A percentile compares a stretch with the other conserved stretches of the same genome.
Conservation (phyloP, 2,888 invertebrate species). For the Poecilobothrus nobilitatus region DNA sequence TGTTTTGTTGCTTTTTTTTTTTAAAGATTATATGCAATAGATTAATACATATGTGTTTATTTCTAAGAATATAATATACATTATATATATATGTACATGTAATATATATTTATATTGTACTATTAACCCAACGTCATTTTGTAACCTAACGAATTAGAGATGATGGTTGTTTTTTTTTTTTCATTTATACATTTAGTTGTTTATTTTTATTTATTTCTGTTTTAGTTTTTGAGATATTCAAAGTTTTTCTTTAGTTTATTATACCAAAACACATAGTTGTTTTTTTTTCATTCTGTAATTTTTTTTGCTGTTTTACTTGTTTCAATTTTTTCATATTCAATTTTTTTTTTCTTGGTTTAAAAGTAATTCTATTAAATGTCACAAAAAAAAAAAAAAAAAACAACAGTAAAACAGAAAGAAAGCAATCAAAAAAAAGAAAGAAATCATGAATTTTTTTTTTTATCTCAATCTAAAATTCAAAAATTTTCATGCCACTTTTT, state of each 20-base stretch:
- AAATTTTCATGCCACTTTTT: constrained; percentile 6
- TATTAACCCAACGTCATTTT: not conserved
- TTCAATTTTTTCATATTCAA: not conserved
- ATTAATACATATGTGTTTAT: too few relatives aligned
- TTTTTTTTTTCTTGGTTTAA: not conserved
- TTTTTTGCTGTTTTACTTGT: too few relatives aligned
- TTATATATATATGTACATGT: too few relatives aligned
- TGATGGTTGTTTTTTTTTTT: not conserved
- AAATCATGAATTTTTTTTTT: constrained; percentile 1
- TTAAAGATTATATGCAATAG: too few relatives aligned
- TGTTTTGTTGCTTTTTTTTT: too few relatives aligned
- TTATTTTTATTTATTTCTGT: not conserved
- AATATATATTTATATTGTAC: not conserved
- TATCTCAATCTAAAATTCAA: constrained; percentile 6
- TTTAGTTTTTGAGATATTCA: not conserved
- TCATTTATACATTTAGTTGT: not conserved
- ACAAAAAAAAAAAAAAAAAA: not conserved
- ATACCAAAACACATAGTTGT: not conserved
- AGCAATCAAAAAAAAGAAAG: not conserved
- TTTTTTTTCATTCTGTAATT: too few relatives aligned
- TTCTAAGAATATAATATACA: too few relatives aligned
- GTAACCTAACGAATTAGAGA: not conserved
- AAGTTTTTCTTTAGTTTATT: not conserved
- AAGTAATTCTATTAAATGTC: not conserved
- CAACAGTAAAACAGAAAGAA: not conserved